These are phyloP conservation scores for Drosophila lowei DNA, from an alignment of 1,140 invertebrate genomes.

Conservation along the genomic window DNA sequence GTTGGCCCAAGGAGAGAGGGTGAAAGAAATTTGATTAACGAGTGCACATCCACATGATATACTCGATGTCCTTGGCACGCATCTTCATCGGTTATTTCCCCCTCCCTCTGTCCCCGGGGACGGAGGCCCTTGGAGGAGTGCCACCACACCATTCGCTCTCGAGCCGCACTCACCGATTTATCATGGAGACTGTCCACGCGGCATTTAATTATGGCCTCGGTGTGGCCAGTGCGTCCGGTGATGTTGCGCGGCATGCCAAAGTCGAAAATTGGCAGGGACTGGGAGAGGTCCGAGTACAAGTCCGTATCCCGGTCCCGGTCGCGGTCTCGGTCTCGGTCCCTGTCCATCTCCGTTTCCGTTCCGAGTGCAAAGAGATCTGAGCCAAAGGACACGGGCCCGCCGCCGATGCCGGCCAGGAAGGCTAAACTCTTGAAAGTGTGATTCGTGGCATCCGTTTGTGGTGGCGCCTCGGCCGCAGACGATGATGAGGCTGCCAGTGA, in stretches of 20 bases:
- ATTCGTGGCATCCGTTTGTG: conserved; percentile 72
- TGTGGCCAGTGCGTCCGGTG: conserved; percentile 91
- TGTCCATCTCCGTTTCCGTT: conserved; percentile 29
- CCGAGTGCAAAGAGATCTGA: conserved; percentile 54
- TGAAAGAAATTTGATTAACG: conserved; percentile 49
- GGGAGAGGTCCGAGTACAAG: conserved; percentile 25
- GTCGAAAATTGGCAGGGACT: conserved; percentile 86
- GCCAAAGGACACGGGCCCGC: conserved; percentile 22
- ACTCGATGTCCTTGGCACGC: conserved; percentile 32
- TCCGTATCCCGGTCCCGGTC: background rate
- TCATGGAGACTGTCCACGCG: conserved; percentile 92
- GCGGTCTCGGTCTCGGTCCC: background rate
- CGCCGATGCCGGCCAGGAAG: conserved; percentile 44
- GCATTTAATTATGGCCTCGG: conserved; percentile 92
- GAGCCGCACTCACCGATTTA: conserved; percentile 87
- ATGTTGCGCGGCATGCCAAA: conserved; percentile 91
- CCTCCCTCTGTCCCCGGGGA: background rate
- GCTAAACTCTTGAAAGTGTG: conserved; percentile 78
- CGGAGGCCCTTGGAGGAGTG: background rate
- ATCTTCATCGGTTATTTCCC: conserved; percentile 17
- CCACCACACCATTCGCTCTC: background rate
- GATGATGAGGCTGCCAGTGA: conserved; percentile 14
- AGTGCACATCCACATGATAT: conserved; percentile 35
- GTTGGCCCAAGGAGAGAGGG: conserved; percentile 12
- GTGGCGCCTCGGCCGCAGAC: conserved; percentile 35